Percentiles rank a stretch among this genome's conserved stretches.
phyloP scores from a whole-genome alignment of 2,888 invertebrate genomes.

The Tetheella fluctuosa region DNA sequence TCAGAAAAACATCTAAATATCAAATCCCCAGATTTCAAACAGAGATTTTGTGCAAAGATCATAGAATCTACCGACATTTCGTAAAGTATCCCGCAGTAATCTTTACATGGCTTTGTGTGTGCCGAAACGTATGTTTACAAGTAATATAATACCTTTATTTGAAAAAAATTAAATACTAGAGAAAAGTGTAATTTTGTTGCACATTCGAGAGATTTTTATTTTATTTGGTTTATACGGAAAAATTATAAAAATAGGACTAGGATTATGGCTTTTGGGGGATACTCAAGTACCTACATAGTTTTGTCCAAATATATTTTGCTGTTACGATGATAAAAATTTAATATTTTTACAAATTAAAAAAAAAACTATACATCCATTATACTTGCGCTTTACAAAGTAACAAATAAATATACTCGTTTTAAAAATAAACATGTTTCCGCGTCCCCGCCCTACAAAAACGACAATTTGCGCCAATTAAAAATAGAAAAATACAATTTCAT shows the following conservation, averaged over 20 bases:
- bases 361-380: background rate
- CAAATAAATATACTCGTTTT: constrained; percentile 40
- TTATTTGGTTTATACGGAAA: background rate
- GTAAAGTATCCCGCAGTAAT: constrained; percentile 10
- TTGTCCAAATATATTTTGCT: too few species aligned
- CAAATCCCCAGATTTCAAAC: constrained; percentile 47
- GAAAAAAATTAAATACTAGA: background rate
- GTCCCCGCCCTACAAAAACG: constrained; percentile 44
- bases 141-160: constrained; percentile 33
- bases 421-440: constrained; percentile 49
- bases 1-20: constrained; percentile 31
- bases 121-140: constrained; percentile 27
- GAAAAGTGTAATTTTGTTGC: background rate
- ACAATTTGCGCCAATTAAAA: constrained; percentile 76
- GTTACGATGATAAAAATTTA: too few species aligned
- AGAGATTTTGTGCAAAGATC: constrained; percentile 57
- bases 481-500: constrained; percentile 74
- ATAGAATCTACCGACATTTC: constrained; percentile 24
- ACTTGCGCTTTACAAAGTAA: constrained; percentile 28
- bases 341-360: too few species aligned
- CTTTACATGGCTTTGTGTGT: constrained; percentile 27
- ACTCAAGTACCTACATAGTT: too few species aligned
- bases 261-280: too few species aligned
- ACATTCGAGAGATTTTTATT: background rate
- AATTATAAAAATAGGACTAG: background rate